Base-by-base conservation (phyloP, 2,797 vertebrate genomes). In the Gallinago stenura region DNA sequence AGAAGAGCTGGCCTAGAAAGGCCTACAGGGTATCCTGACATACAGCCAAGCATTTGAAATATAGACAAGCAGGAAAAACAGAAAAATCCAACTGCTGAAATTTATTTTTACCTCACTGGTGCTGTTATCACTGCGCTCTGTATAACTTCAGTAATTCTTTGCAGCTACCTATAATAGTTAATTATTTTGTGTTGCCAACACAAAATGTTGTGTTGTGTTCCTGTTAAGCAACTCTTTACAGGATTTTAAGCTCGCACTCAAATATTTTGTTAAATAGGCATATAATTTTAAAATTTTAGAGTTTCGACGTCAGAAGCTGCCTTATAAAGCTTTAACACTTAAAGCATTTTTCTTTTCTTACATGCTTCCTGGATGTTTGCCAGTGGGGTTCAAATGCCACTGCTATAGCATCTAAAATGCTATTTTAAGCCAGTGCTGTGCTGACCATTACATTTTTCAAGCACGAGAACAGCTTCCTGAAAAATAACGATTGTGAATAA, bases 381-480 rank as follows among this genome's bases (percentile, higher is more conserved):
- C 95, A 93, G 0, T 1, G 5, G 53, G 54, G 84, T 64, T 91
- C 41, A 77, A 82, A 95, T 80, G 66, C 79, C 93, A 95, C 80
- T 17, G 61, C 83, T 95, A 57, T 24, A 90, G 75, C 75, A 93
- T 93, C 75, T 85, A 90, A 94, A 93, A 85, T 17, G 58, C 95
- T 97, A 95, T 97, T 97, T 96, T 90, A 83, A 97, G 85, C 69
- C 48, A 51, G 9, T 68, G 78, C 83, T 79, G 22, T 92, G 96
- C 95, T 97, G 96, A 96, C 94, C 95, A 45, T 72, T 86, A 95
- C 68, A 94, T 94, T 97, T 94, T 90, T 96, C 68, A 95, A 93
- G 90, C 90, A 93, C 43, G 1, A 96, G 92, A 91, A 96, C 68
- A 88, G 87, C 86, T 97, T 97, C 93, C 95, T 90, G 72, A 96